A percentile compares a stretch with the other conserved stretches of the same genome.
phyloP scores from a whole-genome alignment of 1,140 invertebrate species.

The Euwallacea fornicatus region DNA sequence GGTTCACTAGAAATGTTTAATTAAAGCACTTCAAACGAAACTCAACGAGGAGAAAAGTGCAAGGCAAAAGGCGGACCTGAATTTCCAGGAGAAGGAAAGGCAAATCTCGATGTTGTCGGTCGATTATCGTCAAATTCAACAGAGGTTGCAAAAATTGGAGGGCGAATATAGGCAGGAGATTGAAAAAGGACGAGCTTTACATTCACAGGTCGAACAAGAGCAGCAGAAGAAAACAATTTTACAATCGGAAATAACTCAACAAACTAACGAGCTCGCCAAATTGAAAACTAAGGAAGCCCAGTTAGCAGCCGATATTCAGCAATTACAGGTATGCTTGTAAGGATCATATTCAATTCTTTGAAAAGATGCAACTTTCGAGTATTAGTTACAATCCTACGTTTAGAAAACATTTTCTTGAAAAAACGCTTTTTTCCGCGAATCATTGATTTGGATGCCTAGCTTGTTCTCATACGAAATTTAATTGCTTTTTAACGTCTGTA shows the following conservation, averaged over 20 bases:
- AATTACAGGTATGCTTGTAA: constrained; percentile 56
- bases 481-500: too few relatives aligned
- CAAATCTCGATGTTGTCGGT: constrained; percentile 93
- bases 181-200: constrained; percentile 81
- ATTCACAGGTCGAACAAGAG: constrained; percentile 88
- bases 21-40: constrained; percentile 83
- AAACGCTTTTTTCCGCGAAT: not conserved
- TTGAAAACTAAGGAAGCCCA: constrained; percentile 77
- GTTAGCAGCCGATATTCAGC: constrained; percentile 68
- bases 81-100: constrained; percentile 87
- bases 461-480: too few relatives aligned
- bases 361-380: too few relatives aligned
- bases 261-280: constrained; percentile 71
- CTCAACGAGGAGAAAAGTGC: constrained; percentile 86
- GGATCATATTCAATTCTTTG: not conserved
- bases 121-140: constrained; percentile 89
- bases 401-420: not conserved
- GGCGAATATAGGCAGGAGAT: constrained; percentile 85
- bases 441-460: too few relatives aligned
- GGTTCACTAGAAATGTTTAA: not conserved
- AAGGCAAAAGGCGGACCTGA: constrained; percentile 79
- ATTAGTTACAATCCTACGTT: too few relatives aligned
- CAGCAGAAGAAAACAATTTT: constrained; percentile 74
- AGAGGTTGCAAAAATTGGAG: constrained; percentile 85
- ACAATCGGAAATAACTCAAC: constrained; percentile 71